A percentile compares a stretch with the other conserved stretches of the same genome.
phyloP scores from a whole-genome alignment of 2,888 invertebrate genomes.

The Rotaria magnacalcarata region DNA sequence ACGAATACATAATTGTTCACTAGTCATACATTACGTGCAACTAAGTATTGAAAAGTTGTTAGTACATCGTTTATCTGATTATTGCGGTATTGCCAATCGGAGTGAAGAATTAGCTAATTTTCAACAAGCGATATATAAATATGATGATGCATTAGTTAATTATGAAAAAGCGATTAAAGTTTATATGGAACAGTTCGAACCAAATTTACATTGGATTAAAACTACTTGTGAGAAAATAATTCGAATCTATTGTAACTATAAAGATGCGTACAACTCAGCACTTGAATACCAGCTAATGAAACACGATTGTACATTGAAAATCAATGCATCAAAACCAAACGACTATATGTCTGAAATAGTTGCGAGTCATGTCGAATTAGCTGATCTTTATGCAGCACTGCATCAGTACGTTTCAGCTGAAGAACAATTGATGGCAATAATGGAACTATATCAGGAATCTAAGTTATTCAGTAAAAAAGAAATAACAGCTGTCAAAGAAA shows the following conservation, averaged over 20 bases:
- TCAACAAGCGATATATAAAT: not conserved
- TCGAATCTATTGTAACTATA: not conserved
- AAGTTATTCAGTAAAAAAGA: not conserved
- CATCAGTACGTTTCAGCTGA: not conserved
- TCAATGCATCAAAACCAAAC: not conserved
- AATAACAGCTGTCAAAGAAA: not conserved
- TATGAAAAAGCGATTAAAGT: slow-evolving; percentile 1
- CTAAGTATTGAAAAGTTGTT: not conserved
- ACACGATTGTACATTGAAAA: not conserved
- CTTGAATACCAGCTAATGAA: not conserved
- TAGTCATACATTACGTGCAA: not conserved
- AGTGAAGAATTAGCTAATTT: not conserved
- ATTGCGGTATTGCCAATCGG: slow-evolving; percentile 5
- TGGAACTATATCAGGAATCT: slow-evolving; percentile 15
- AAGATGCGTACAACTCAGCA: not conserved
- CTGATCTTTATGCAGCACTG: not conserved
- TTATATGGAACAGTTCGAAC: not conserved
- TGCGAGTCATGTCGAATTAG: not conserved
- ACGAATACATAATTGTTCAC: not conserved
- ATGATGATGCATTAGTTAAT: not conserved
- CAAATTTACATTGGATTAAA: not conserved
- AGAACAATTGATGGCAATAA: slow-evolving; percentile 10
- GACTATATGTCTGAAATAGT: not conserved
- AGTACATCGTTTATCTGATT: slow-evolving; percentile 9
- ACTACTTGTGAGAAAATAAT: not conserved